These are phyloP conservation scores for Nymphalis io DNA, from an alignment of 1,140 invertebrate species.

Conservation along the genomic window DNA sequence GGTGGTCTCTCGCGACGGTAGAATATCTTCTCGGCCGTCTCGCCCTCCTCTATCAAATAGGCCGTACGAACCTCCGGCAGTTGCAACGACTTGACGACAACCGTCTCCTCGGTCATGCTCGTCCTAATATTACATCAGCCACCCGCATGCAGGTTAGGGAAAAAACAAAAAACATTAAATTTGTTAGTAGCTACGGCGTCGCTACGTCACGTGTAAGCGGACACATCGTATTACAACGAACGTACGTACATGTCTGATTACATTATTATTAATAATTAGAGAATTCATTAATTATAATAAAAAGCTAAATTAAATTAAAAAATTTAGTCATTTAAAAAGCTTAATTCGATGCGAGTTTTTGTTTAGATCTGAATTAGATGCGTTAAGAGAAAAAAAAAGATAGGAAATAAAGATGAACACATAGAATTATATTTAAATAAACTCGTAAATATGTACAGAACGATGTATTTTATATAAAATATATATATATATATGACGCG, in stretches of 20 bases:
- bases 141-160: constrained; percentile 63
- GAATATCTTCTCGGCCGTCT: constrained; percentile 39
- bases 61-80: constrained; percentile 64
- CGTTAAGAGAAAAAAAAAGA: neutral
- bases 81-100: constrained; percentile 56
- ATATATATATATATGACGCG: constrained; percentile 32
- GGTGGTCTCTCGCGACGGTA: constrained; percentile 54
- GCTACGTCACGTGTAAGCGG: constrained; percentile 16
- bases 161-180: constrained; percentile 39
- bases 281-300: constrained; percentile 20
- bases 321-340: neutral
- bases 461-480: constrained; percentile 43
- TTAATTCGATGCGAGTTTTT: neutral
- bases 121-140: constrained; percentile 48
- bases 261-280: constrained; percentile 24
- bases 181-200: constrained; percentile 31
- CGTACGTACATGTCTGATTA: constrained; percentile 23
- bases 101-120: constrained; percentile 59
- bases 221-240: constrained; percentile 14
- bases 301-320: constrained; percentile 24
- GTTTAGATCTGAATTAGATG: neutral
- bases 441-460: constrained; percentile 58
- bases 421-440: neutral
- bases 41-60: constrained; percentile 43
- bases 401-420: neutral